These are phyloP conservation scores for Theretra japonica DNA, from an alignment of 2,888 invertebrate genomes.

Conservation along the genomic window DNA sequence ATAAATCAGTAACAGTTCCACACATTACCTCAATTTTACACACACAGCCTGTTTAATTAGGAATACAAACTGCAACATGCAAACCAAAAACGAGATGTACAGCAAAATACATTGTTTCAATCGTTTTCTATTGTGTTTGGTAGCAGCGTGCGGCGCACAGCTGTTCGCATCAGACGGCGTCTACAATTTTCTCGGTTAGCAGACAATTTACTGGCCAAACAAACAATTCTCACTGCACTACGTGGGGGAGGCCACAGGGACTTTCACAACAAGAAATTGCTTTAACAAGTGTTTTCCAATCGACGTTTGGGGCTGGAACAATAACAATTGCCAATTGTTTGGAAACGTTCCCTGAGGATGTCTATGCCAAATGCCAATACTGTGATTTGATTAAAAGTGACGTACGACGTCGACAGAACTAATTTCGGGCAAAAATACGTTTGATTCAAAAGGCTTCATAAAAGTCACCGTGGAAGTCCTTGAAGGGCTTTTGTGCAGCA, in stretches of 20 bases:
- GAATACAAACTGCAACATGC: neutral
- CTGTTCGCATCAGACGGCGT: slow-evolving; percentile 10
- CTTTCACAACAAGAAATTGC: slow-evolving; percentile 23
- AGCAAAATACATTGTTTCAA: neutral
- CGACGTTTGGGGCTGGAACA: neutral
- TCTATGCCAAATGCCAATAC: neutral
- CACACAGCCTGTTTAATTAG: neutral
- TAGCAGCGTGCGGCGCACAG: neutral
- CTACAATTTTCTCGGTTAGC: slow-evolving; percentile 17
- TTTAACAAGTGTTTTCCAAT: slow-evolving; percentile 23
- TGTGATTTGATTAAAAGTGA: neutral
- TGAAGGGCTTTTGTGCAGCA: too few relatives aligned
- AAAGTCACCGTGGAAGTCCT: too few relatives aligned
- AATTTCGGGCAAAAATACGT: too few relatives aligned
- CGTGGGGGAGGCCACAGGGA: slow-evolving; percentile 16
- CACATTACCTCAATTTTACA: neutral
- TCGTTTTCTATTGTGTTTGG: neutral
- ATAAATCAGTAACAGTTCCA: neutral
- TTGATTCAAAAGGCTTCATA: too few relatives aligned
- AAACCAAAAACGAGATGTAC: neutral
- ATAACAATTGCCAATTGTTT: neutral
- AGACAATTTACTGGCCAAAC: slow-evolving; percentile 22
- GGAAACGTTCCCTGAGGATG: neutral
- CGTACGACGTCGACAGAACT: too few relatives aligned
- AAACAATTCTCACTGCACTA: slow-evolving; percentile 20